phyloP scores from a whole-genome alignment of 1,140 invertebrate species.

The Onthophagus taurus region DNA sequence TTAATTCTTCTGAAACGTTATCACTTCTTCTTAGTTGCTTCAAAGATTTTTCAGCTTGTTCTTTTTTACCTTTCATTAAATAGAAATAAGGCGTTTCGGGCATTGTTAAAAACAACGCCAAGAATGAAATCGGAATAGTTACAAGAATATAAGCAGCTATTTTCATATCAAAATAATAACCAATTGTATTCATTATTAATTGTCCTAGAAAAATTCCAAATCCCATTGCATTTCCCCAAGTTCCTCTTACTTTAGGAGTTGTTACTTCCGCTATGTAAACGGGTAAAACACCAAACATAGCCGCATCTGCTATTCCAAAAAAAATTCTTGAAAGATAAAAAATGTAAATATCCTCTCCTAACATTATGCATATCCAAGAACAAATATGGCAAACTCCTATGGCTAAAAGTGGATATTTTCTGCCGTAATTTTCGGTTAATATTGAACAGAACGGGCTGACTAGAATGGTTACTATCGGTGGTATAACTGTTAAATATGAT shows the following conservation, averaged over 20 bases:
- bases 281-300: conserved; percentile 16
- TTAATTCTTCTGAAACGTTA: conserved; percentile 30
- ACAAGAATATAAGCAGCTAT: conserved; percentile 33
- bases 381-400: conserved; percentile 5
- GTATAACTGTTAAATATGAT: conserved; percentile 13
- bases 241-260: conserved; percentile 20
- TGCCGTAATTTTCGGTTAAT: conserved; percentile 5
- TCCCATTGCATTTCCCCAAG: conserved; percentile 37
- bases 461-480: background rate
- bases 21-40: conserved; percentile 22
- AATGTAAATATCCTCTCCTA: background rate
- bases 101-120: conserved; percentile 5
- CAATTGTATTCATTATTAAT: conserved; percentile 41
- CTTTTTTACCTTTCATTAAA: conserved; percentile 19
- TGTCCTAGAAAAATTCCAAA: conserved; percentile 42
- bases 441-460: conserved; percentile 1
- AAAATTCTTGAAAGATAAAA: conserved; percentile 8
- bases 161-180: conserved; percentile 40
- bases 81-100: conserved; percentile 29
- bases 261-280: conserved; percentile 22
- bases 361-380: conserved; percentile 6
- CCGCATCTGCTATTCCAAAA: conserved; percentile 19
- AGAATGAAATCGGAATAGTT: conserved; percentile 9
- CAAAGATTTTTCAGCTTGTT: conserved; percentile 17
- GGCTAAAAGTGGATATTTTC: conserved; percentile 4